Conservation (phyloP, 2,888 invertebrate species). For the Hedychridium roseum region DNA sequence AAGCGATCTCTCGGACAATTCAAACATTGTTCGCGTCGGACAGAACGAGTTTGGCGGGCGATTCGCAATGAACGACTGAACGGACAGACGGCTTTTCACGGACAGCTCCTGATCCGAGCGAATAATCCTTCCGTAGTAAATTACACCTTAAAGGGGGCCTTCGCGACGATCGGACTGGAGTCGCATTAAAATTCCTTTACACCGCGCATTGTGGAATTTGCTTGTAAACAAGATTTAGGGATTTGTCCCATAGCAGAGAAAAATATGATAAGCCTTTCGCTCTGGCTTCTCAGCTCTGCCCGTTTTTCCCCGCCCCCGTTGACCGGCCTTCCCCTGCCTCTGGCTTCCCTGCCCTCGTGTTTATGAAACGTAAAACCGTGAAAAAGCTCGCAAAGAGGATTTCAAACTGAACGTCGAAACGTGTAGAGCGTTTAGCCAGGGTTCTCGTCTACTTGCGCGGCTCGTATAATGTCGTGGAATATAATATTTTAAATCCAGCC, state of each 20-base stretch:
- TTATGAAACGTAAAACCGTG: slow-evolving; percentile 63
- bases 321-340: background rate
- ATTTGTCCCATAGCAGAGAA: slow-evolving; percentile 50
- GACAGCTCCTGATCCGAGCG: slow-evolving; percentile 22
- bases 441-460: slow-evolving; percentile 12
- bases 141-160: slow-evolving; percentile 51
- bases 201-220: slow-evolving; percentile 51
- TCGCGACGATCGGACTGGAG: slow-evolving; percentile 39
- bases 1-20: slow-evolving; percentile 39
- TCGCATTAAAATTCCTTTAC: slow-evolving; percentile 49
- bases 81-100: slow-evolving; percentile 30
- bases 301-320: slow-evolving; percentile 5
- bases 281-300: slow-evolving; percentile 13
- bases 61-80: slow-evolving; percentile 19
- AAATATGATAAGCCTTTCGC: slow-evolving; percentile 49
- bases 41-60: slow-evolving; percentile 34
- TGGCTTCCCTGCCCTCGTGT: slow-evolving; percentile 35
- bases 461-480: slow-evolving; percentile 50
- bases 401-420: slow-evolving; percentile 42
- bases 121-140: slow-evolving; percentile 58
- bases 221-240: slow-evolving; percentile 60
- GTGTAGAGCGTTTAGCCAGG: slow-evolving; percentile 6
- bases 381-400: slow-evolving; percentile 62
- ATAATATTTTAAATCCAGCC: slow-evolving; percentile 53
- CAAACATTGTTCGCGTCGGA: slow-evolving; percentile 35